Evolutionary conservation across 2,797 vertebrate genomes (phyloP).

Genomic region (Pipistrellus kuhlii): DNA sequence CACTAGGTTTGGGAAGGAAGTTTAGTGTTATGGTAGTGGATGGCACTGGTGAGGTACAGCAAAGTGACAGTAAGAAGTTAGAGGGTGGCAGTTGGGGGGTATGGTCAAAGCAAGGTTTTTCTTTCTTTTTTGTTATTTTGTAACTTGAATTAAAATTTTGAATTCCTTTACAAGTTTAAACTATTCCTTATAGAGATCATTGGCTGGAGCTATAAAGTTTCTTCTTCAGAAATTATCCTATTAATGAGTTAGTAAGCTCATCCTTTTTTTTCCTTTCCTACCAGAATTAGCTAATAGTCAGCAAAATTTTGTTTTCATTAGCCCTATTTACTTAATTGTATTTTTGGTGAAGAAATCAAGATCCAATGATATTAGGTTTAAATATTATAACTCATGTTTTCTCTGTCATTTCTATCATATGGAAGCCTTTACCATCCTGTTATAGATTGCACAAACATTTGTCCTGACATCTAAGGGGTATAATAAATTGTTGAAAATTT

Average conservation of each 20-base stretch:
- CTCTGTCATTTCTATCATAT: not conserved
- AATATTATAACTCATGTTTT: not conserved
- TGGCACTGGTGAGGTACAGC: not conserved
- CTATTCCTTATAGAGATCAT: not conserved
- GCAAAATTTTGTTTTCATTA: conserved; percentile 30
- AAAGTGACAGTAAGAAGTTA: not conserved
- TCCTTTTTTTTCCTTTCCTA: not conserved
- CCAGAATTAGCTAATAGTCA: not conserved
- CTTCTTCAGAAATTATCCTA: not conserved
- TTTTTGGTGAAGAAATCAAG: not conserved
- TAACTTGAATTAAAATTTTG: conserved; percentile 27
- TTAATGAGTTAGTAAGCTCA: not conserved
- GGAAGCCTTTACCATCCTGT: not conserved
- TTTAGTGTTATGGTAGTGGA: not conserved
- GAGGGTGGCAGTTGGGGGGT: not conserved
- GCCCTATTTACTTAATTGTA: not conserved
- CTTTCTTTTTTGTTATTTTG: not conserved
- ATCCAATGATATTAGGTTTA: not conserved
- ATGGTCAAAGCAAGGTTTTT: not conserved
- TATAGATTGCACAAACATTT: not conserved
- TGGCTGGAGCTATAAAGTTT: not conserved
- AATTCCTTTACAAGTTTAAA: conserved; percentile 41
- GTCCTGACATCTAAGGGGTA: not conserved
- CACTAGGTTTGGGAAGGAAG: not conserved
- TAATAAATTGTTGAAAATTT: conserved; percentile 24